Base-by-base conservation (phyloP, 2,113 vertebrate species). In the Syngnathoides biaculeatus region DNA sequence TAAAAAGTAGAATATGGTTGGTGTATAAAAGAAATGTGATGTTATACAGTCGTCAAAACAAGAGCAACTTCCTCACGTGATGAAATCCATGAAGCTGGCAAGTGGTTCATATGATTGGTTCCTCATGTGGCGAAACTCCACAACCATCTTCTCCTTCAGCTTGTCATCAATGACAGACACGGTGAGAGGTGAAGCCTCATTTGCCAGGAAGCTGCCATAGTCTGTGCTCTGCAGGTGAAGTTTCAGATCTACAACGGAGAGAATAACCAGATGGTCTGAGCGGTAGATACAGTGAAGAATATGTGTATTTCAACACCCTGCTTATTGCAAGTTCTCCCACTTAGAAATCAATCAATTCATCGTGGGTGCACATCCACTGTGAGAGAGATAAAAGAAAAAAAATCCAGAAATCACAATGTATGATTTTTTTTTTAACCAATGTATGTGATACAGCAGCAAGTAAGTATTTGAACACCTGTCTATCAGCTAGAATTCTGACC, bases 71-170 rank as follows among this genome's bases (percentile, higher is more conserved):
- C 6, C 87, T 79, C 71, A 89, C 96, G 96, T 99, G 83, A 99
- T 99, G 53, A 94, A 99, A 84, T 99, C 97, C 93, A 99, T 92
- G 80, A 99, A 98, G 81, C 95, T 98, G 52, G 96, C 95, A 22
- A 99, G 90, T 0, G 97, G 96, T 82, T 99, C 97, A 0, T 98
- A 99, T 0, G 97, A 97, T 0, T 99, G 97, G 88, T 98, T 99
- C 87, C 97, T 94, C 97, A 99, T 99, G 87, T 99, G 96, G 53
- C 95, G 93, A 65, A 99, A 98, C 89, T 99, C 97, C 57, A 97
- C 95, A 73, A 98, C 97, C 97, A 99, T 99, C 91, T 99, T 99
- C 89, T 99, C 97, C 85, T 99, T 99, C 84, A 99, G 92, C 77
- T 98, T 98, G 90, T 99, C 97, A 0, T 98, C 97, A 1, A 99